Evolutionary conservation across 2,888 invertebrate species (phyloP), one percentile per base, ranked within the genome.

Genomic region (Cecidostiba fungosa): DNA sequence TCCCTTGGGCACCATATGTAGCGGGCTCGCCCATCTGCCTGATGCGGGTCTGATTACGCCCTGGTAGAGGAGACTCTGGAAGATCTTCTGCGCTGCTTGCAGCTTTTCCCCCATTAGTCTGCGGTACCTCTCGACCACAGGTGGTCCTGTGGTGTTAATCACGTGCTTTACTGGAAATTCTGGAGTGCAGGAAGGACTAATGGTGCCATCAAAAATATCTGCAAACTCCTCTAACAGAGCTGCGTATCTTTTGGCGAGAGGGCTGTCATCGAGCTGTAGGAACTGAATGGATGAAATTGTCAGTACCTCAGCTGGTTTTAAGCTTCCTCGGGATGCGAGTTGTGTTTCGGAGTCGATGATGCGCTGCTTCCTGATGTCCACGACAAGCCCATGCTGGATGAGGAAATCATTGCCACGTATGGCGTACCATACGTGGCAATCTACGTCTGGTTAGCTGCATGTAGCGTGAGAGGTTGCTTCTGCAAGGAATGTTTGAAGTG

Each of bases 1-100:
- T 6, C 19, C 88, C 79, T 90, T 92, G 8, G 84, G 84, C 1
- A 89, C 91, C 29, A 91, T 70, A 82, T 91, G 92, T 0, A 94
- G 87, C 1, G 92, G 94, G 69, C 90, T 92, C 39, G n/a, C n/a
- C n/a, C n/a, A n/a, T n/a, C n/a, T n/a, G n/a, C n/a, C n/a, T n/a
- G n/a, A n/a, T n/a, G n/a, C 59, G 3, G 76, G 62, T 26, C 76
- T 59, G 32, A 77, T 77, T 23, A 66, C 50, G 19, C 77, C 77
- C 50, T 62, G 32, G 3, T 77, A 4, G 5, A 77, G 19, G 3
- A 77, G 66, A 3, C 2, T n/a, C 8, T 3, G 0, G 59, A 59
- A 19, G 8, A 23, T 59, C 3, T 59, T 6, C 1, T 59, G 19
- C 3, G 59, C 59, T 23, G 59, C 59, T n/a, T 59, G 19, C n/a